phyloP scores from a whole-genome alignment of 2,888 invertebrate genomes.

The Oscheius onirici region DNA sequence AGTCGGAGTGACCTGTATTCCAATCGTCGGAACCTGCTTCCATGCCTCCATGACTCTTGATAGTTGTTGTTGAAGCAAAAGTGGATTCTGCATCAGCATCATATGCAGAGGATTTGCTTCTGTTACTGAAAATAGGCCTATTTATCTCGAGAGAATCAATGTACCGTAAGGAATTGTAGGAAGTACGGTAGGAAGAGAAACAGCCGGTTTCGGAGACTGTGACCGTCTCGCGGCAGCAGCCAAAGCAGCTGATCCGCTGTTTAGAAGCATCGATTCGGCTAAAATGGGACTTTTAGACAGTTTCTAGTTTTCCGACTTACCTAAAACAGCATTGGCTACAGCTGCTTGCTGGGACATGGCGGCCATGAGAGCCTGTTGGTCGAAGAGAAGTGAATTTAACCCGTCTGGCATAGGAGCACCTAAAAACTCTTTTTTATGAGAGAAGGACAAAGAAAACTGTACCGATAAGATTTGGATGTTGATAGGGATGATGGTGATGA shows the following conservation, averaged over 20 bases:
- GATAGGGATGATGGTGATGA: conserved; percentile 51
- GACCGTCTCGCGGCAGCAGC: conserved; percentile 33
- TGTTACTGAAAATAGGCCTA: not conserved
- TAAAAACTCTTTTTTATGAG: not conserved
- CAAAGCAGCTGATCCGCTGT: conserved; percentile 26
- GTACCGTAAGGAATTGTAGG: conserved; percentile 21
- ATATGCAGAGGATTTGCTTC: conserved; percentile 43
- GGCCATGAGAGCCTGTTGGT: conserved; percentile 46
- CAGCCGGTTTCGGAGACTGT: conserved; percentile 28
- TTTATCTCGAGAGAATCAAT: not conserved
- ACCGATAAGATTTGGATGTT: conserved; percentile 37
- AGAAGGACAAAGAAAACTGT: not conserved
- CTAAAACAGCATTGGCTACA: conserved; percentile 39
- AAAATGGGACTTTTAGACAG: conserved; percentile 1
- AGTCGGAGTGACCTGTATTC: conserved; percentile 10
- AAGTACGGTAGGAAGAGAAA: conserved; percentile 2
- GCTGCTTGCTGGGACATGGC: conserved; percentile 48
- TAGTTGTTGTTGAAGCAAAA: conserved; percentile 45
- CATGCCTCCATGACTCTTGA: conserved; percentile 47
- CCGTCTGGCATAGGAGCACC: conserved; percentile 25
- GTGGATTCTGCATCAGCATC: conserved; percentile 41
- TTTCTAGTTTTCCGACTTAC: conserved; percentile 28
- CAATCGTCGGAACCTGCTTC: conserved; percentile 28
- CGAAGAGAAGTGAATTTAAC: conserved; percentile 32
- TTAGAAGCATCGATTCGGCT: conserved; percentile 32